These are phyloP conservation scores for Bombus consobrinus DNA, from an alignment of 1,140 invertebrate genomes.

Conservation along the genomic window DNA sequence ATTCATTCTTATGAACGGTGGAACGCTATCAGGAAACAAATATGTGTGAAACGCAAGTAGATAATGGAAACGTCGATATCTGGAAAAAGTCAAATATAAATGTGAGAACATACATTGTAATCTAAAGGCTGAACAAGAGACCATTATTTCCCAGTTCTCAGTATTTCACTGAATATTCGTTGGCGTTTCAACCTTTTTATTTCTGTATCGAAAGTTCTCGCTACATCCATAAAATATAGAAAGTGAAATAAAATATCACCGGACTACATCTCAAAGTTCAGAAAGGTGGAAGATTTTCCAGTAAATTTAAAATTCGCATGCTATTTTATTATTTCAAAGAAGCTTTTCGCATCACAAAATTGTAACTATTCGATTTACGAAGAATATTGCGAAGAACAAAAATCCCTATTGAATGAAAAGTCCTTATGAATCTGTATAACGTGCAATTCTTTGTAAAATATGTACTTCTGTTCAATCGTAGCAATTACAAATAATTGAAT, in stretches of 20 bases:
- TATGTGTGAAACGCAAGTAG: neutral
- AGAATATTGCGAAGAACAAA: neutral
- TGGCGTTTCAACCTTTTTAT: neutral
- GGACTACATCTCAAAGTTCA: neutral
- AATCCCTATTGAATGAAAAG: too few relatives aligned
- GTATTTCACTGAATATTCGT: neutral
- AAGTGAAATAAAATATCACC: neutral
- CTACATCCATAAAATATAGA: neutral
- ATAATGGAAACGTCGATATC: constrained; percentile 2
- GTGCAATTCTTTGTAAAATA: neutral
- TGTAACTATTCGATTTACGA: neutral
- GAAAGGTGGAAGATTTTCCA: neutral
- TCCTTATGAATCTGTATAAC: too few relatives aligned
- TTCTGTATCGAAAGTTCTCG: neutral
- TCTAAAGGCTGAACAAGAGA: neutral
- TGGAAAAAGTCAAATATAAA: neutral
- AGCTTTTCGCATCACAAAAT: neutral
- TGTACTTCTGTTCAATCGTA: neutral
- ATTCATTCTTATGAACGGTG: neutral
- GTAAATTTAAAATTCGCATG: neutral
- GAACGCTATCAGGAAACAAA: neutral
- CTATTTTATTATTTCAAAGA: neutral
- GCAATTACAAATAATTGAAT: neutral
- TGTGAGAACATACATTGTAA: neutral
- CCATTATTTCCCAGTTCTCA: constrained; percentile 12